phyloP scores from a whole-genome alignment of 2,888 invertebrate genomes.

The Lepetodrilus schrolli region DNA sequence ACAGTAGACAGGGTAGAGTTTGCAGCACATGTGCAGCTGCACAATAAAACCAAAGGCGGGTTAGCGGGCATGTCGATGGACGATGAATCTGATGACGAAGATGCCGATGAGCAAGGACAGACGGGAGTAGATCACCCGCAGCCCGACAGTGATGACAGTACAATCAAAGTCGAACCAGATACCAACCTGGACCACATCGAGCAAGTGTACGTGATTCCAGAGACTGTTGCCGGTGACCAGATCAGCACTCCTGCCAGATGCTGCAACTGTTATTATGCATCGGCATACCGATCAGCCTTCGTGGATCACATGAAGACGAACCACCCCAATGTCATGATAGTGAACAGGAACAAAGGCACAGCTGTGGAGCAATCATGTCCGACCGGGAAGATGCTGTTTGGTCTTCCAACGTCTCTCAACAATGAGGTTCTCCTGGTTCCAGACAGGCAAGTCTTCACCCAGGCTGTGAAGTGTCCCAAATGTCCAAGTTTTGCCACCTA shows the following conservation, averaged over 20 bases:
- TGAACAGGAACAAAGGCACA: slow-evolving; percentile 17
- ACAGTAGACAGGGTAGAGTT: neutral
- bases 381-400: slow-evolving; percentile 16
- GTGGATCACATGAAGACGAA: slow-evolving; percentile 39
- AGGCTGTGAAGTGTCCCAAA: slow-evolving; percentile 46
- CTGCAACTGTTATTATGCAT: slow-evolving; percentile 52
- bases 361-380: slow-evolving; percentile 10
- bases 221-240: slow-evolving; percentile 43
- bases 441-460: slow-evolving; percentile 44
- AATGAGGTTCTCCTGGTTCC: slow-evolving; percentile 45
- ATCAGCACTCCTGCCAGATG: slow-evolving; percentile 54
- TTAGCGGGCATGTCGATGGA: slow-evolving; percentile 1
- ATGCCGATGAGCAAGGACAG: neutral
- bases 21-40: slow-evolving; percentile 14
- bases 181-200: slow-evolving; percentile 14
- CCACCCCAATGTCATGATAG: slow-evolving; percentile 41
- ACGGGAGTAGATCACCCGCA: slow-evolving; percentile 2
- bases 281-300: slow-evolving; percentile 39
- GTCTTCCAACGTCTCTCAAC: slow-evolving; percentile 29
- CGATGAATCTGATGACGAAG: slow-evolving; percentile 3
- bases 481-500: slow-evolving; percentile 50
- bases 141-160: neutral
- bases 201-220: slow-evolving; percentile 43
- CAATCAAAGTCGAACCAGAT: neutral
- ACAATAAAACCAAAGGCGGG: slow-evolving; percentile 28